These are phyloP conservation scores for Gobiocypris rarus DNA, from an alignment of 2,113 vertebrate species.

Conservation along the genomic window DNA sequence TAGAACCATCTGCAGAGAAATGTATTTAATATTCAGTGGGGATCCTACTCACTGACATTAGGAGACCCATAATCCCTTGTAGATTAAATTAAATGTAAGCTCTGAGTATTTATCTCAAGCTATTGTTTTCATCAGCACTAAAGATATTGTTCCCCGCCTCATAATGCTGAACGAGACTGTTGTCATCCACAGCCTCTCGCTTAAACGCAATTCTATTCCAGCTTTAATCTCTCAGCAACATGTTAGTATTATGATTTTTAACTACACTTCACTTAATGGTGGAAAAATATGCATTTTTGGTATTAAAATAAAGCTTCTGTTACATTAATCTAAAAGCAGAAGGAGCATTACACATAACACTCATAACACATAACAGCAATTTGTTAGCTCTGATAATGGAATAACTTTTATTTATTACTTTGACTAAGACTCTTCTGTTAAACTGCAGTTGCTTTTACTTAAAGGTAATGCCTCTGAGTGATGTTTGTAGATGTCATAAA, in stretches of 20 bases:
- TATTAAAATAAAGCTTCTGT: slow-evolving; percentile 74
- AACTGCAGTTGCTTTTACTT: slow-evolving; percentile 28
- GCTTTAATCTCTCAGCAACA: slow-evolving; percentile 75
- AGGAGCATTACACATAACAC: slow-evolving; percentile 63
- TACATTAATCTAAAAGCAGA: slow-evolving; percentile 72
- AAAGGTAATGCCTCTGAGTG: slow-evolving; percentile 45
- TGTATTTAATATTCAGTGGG: slow-evolving; percentile 75
- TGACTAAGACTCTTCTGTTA: slow-evolving; percentile 39
- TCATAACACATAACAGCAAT: slow-evolving; percentile 48
- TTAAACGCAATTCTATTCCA: slow-evolving; percentile 68
- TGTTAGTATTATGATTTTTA: slow-evolving; percentile 78
- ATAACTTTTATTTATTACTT: slow-evolving; percentile 55
- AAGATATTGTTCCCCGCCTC: slow-evolving; percentile 67
- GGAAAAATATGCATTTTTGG: slow-evolving; percentile 72
- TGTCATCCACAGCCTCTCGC: slow-evolving; percentile 58
- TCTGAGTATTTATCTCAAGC: slow-evolving; percentile 71
- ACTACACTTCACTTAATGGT: slow-evolving; percentile 74
- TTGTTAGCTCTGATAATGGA: slow-evolving; percentile 55
- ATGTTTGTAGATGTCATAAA: slow-evolving; percentile 54
- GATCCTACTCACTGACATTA: slow-evolving; percentile 70
- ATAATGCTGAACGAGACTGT: slow-evolving; percentile 63
- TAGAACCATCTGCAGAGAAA: slow-evolving; percentile 73
- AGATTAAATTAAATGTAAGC: slow-evolving; percentile 80
- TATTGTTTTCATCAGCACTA: slow-evolving; percentile 77
- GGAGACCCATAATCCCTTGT: slow-evolving; percentile 72